Conservation (phyloP, 2,113 vertebrate genomes). For the Calidris pygmaea region DNA sequence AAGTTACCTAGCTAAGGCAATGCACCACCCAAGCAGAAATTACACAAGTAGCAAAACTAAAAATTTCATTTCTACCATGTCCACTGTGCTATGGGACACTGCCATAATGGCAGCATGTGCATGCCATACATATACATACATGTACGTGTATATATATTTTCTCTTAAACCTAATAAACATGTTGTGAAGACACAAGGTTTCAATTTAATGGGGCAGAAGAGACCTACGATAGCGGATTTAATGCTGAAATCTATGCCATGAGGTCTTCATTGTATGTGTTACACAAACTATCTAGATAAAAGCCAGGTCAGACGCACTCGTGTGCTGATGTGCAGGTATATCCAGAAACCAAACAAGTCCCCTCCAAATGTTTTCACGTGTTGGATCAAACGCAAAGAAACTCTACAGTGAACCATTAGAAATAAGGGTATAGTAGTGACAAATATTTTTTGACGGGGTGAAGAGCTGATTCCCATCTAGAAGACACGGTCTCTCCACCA, state of each 20-base stretch:
- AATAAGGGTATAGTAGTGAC: neutral
- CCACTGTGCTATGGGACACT: neutral
- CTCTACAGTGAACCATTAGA: neutral
- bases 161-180: neutral
- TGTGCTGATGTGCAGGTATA: fast-evolving
- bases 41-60: neutral
- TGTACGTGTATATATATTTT: too few relatives aligned
- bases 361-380: neutral
- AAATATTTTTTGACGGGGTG: neutral
- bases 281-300: neutral
- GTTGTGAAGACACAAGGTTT: neutral
- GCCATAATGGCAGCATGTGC: neutral
- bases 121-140: too few relatives aligned
- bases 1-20: neutral
- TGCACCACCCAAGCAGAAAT: neutral
- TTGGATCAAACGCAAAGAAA: neutral
- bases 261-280: neutral
- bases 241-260: neutral
- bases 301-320: neutral
- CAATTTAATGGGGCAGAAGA: neutral
- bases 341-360: neutral
- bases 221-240: neutral
- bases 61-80: neutral
- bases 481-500: neutral
- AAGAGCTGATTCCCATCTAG: fast-evolving